A percentile compares a stretch with the other conserved stretches of the same genome.
These are phyloP conservation scores for Nomia melanderi DNA, from an alignment of 1,140 invertebrate genomes.

Conservation along the genomic window DNA sequence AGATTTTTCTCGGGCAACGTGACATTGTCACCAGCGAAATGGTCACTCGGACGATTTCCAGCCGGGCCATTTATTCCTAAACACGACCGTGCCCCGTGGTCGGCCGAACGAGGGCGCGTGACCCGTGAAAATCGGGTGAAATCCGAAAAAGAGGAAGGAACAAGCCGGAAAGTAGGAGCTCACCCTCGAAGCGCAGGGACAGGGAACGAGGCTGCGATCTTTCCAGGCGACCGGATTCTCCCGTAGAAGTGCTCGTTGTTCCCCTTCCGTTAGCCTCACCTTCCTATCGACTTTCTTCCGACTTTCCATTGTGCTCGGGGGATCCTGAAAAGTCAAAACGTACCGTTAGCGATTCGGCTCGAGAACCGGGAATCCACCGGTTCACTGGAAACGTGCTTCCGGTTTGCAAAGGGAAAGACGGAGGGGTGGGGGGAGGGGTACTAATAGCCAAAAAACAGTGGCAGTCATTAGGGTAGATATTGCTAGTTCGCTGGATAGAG, in stretches of 20 bases:
- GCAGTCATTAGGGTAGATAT: conserved; percentile 10
- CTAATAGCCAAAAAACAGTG: background rate
- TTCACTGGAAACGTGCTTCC: too few relatives aligned
- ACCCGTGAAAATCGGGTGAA: too few relatives aligned
- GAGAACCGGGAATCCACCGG: background rate
- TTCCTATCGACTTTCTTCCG: conserved; percentile 13
- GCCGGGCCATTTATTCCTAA: too few relatives aligned
- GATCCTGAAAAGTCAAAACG: conserved; percentile 38
- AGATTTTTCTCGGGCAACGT: too few relatives aligned
- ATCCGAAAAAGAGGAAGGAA: too few relatives aligned
- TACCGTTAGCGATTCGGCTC: conserved; percentile 11
- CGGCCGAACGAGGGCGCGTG: too few relatives aligned
- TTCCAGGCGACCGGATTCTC: conserved; percentile 17
- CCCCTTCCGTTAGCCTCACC: background rate
- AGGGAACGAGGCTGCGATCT: conserved; percentile 1
- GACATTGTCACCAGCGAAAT: too few relatives aligned
- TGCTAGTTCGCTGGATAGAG: background rate
- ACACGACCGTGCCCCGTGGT: too few relatives aligned
- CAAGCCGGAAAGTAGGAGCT: background rate
- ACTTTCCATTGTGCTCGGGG: conserved; percentile 13
- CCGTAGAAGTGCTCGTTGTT: background rate
- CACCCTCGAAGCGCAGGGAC: background rate
- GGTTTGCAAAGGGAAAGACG: too few relatives aligned
- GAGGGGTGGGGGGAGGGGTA: too few relatives aligned
- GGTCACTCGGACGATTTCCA: too few relatives aligned